These are phyloP conservation scores for Diplodus sargus DNA, from an alignment of 2,797 vertebrate species.

Conservation along the genomic window DNA sequence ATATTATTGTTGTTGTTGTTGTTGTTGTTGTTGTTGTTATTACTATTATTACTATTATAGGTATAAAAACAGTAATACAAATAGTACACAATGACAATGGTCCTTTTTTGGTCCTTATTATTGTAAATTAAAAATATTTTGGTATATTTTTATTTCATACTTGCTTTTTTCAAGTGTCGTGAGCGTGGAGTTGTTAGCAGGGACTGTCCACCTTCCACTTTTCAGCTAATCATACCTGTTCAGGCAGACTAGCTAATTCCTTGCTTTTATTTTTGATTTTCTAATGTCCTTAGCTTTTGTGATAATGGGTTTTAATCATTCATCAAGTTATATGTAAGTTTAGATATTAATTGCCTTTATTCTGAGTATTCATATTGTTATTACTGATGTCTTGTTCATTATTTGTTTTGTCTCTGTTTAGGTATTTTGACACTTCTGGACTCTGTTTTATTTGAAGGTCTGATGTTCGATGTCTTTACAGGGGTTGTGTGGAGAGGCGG, in stretches of 20 bases:
- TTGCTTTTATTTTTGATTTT: no score
- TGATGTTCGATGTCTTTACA: conserved; percentile 51
- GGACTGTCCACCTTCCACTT: not conserved
- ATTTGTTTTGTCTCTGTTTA: not conserved
- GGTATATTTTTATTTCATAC: not conserved
- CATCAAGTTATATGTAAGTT: not conserved
- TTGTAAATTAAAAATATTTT: not conserved
- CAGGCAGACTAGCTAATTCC: not conserved
- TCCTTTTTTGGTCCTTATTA: not conserved
- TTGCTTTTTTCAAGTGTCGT: not conserved
- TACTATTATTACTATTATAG: no score
- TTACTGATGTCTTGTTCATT: not conserved
- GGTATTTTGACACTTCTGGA: not conserved
- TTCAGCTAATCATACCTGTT: not conserved
- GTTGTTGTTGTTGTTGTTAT: no score
- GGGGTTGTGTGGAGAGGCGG: conserved; percentile 65
- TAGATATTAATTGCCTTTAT: not conserved
- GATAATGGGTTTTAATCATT: not conserved
- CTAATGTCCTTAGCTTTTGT: not conserved
- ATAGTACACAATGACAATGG: not conserved
- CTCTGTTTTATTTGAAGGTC: not conserved
- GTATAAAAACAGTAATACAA: no score
- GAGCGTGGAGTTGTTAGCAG: no score
- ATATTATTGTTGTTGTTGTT: no score
- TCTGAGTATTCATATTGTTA: not conserved